Base-by-base conservation (phyloP, 2,888 invertebrate species). In the Scaptomyza flava region DNA sequence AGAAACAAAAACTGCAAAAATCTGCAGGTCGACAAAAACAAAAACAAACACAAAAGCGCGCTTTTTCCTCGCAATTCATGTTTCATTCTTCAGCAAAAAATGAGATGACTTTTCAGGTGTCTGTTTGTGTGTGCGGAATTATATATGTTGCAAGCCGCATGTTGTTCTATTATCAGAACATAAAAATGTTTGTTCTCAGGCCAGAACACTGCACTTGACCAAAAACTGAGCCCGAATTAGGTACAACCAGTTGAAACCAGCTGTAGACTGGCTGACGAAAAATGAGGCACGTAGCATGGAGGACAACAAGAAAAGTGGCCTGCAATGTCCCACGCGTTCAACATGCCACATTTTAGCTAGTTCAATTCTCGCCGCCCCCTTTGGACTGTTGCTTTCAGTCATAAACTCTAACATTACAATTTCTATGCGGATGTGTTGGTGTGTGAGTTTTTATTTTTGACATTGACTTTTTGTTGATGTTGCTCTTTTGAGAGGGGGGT, bases 391-490 rank as follows among this genome's bases (percentile, higher is more conserved):
- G 82, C 82, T 79, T 64, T 72, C 66, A 62, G 65, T 74, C 82
- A 85, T 82, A 82, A 81, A 77, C 80, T 85, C 82, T 66, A 87
- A 77, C 85, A 73, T 73, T 77, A 73, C 66, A 69, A 59, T 64
- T 70, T 63, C 43, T 65, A 47, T 66, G 50, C 70, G 46, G 51
- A 61, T 71, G 53, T 64, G 69, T 51, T 27, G 23, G 47, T 62
- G 58, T 50, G 62, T 45, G 72, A 79, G 69, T 76, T 76, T 79
- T 73, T 75, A 74, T 74, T 78, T 80, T 85, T 79, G 77, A 66
- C 72, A 87, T 78, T 77, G 69, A 68, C 54, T 66, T 83, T 69
- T 79, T 83, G 78, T 76, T 76, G 68, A 58, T 71, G 66, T 65
- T 79, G 72, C 62, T 72, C 56, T 77, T 68, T 68, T 72, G 27